Conservation (phyloP, 2,888 invertebrate genomes). For the Campopleginae sp. region DNA sequence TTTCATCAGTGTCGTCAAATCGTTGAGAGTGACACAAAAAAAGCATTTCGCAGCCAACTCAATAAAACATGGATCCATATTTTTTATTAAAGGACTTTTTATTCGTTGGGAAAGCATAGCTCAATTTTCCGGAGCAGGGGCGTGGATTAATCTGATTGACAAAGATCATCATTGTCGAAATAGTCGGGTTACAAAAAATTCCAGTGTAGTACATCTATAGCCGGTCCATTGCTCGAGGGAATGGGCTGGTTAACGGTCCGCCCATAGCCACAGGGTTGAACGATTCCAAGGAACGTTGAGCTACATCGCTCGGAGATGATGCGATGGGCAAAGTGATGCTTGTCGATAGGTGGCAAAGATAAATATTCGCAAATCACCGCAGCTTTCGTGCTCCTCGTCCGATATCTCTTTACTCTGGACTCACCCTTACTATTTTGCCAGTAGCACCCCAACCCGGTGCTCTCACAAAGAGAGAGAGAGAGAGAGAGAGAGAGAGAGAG, state of each 20-base stretch:
- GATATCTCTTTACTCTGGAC: constrained; percentile 5
- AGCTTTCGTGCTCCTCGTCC: constrained; percentile 7
- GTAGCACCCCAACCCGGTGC: neutral
- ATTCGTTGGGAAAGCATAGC: neutral
- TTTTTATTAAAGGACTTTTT: neutral
- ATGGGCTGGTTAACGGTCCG: neutral
- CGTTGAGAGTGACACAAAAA: neutral
- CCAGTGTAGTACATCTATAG: neutral
- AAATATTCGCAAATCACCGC: constrained; percentile 60
- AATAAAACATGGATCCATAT: neutral
- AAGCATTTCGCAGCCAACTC: neutral
- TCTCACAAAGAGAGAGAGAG: too few relatives aligned
- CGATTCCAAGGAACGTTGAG: constrained; percentile 22
- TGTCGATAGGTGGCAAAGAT: constrained; percentile 46
- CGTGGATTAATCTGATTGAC: constrained; percentile 1
- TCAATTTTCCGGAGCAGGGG: neutral
- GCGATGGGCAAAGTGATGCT: constrained; percentile 1
- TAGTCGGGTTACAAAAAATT: constrained; percentile 16
- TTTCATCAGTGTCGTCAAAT: neutral
- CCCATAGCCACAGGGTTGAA: neutral
- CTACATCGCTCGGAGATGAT: constrained; percentile 15
- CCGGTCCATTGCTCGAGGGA: constrained; percentile 11
- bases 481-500: too few relatives aligned
- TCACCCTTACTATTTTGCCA: constrained; percentile 9
- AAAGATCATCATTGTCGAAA: neutral